Percentiles rank a stretch among this genome's conserved stretches.
These are phyloP conservation scores for Volucella zonaria DNA, from an alignment of 2,888 invertebrate genomes.

Conservation along the genomic window DNA sequence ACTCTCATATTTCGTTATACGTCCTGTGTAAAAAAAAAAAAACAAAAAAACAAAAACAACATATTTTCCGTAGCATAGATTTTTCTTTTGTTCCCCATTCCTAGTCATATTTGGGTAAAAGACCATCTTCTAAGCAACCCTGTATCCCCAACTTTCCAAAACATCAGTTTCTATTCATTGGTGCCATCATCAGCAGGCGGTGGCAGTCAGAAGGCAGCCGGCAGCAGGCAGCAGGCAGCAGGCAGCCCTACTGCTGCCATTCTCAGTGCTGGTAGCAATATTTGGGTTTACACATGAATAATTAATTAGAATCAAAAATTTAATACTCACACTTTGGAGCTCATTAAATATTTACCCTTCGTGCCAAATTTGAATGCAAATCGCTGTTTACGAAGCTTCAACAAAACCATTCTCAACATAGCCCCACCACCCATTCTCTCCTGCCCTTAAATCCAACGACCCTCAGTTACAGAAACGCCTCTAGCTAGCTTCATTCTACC, in stretches of 20 bases:
- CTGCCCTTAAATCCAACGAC: conserved; percentile 47
- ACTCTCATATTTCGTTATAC: conserved; percentile 25
- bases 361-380: conserved; percentile 81
- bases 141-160: not conserved
- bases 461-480: conserved; percentile 58
- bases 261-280: conserved; percentile 71
- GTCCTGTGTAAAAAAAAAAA: not conserved
- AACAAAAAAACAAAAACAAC: conserved; percentile 6
- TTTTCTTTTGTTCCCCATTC: conserved; percentile 29
- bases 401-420: conserved; percentile 68
- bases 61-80: conserved; percentile 50
- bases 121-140: conserved; percentile 65
- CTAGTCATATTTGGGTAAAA: conserved; percentile 8
- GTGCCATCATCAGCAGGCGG: conserved; percentile 67
- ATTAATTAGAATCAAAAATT: conserved; percentile 82
- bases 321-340: conserved; percentile 81
- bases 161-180: conserved; percentile 63
- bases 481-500: conserved; percentile 28
- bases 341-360: conserved; percentile 81
- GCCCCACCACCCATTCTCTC: conserved; percentile 17
- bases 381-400: conserved; percentile 79
- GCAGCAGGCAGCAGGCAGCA: conserved; percentile 11
- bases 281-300: conserved; percentile 81
- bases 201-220: not conserved
- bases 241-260: conserved; percentile 53